A percentile compares a stretch with the other conserved stretches of the same genome.
Conservation (phyloP, 2,113 vertebrate genomes). For the Oxyura jamaicensis region DNA sequence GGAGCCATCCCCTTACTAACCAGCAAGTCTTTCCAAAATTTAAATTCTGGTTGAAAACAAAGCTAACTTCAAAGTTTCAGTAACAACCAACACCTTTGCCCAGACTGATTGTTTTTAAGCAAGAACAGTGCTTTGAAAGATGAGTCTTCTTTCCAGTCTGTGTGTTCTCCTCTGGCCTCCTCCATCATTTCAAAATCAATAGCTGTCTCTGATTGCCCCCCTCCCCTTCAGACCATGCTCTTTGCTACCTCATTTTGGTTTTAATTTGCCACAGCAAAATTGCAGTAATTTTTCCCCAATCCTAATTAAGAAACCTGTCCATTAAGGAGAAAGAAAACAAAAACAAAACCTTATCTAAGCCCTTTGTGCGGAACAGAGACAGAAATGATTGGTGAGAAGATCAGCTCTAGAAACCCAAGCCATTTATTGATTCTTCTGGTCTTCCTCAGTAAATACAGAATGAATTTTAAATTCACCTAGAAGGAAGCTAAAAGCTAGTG, state of each 20-base stretch:
- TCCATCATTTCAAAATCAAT: conserved; percentile 63
- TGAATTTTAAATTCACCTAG: conserved; percentile 28
- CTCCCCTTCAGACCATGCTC: conserved; percentile 14
- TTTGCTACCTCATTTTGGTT: conserved; percentile 65
- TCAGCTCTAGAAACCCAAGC: conserved; percentile 45
- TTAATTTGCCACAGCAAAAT: conserved; percentile 68
- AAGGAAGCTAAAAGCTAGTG: conserved; percentile 7
- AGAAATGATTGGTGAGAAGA: conserved; percentile 60
- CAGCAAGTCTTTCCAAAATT: background rate
- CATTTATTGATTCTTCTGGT: conserved; percentile 40
- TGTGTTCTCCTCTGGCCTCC: conserved; percentile 6
- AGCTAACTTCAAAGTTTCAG: background rate
- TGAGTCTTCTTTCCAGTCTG: conserved; percentile 13
- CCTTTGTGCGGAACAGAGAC: background rate
- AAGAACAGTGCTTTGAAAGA: conserved; percentile 54
- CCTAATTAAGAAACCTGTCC: conserved; percentile 66
- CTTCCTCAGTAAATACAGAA: conserved; percentile 43
- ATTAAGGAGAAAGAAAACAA: conserved; percentile 52
- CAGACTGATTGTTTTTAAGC: conserved; percentile 39
- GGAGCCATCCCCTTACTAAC: background rate
- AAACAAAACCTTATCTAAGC: conserved; percentile 46
- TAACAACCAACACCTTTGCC: background rate
- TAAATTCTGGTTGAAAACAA: conserved; percentile 34
- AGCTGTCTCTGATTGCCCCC: conserved; percentile 12
- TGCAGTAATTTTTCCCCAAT: conserved; percentile 29